Base-by-base conservation (phyloP, 1,140 invertebrate species). In the Cydia strobilella region DNA sequence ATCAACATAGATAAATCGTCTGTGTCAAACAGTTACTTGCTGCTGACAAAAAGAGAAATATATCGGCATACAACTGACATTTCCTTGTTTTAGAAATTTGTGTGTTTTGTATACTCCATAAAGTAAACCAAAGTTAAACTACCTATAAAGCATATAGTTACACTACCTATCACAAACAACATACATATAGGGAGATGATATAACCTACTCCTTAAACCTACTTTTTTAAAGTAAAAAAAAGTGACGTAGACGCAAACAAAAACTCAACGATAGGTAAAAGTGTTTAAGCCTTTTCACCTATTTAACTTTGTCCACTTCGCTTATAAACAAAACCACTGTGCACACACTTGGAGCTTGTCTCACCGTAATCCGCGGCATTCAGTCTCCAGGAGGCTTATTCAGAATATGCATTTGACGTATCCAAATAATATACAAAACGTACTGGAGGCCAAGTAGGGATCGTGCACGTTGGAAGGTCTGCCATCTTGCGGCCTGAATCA, bases 311-410 rank as follows among this genome's bases (percentile, higher is more conserved):
- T 51, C 48, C 4, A 20, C 23, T 25, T 59, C 18, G 13, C 54
- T 18, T 7, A 18, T n/a, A 51, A 51, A 51, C n/a, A 1, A 18
- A 51, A 51, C 63, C 63, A 66, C 25, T 31, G 63, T 66, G 63
- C 63, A 27, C 25, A 66, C 63, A 66, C 63, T 66, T 66, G 63
- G 15, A 13, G 18, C 62, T 2, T 31, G 27, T 66, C 63, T 66
- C 25, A 31, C 63, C 27, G 63, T 66, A 66, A 66, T 66, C 63
- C 25, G 25, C 63, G 20, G 25, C 63, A 66, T 31, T 66, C 63
- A 27, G 13, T 13, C 63, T 31, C 23, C 63, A 31, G 9, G 63
- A 15, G 25, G 7, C 23, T 25, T 15, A 51, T 51, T 51, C 48
- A n/a, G 15, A n/a, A 51, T 18, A n/a, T 51, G n/a, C n/a, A 51